Evolutionary conservation across 2,888 invertebrate genomes (phyloP).

Genomic region (Choristoneura rosaceana): DNA sequence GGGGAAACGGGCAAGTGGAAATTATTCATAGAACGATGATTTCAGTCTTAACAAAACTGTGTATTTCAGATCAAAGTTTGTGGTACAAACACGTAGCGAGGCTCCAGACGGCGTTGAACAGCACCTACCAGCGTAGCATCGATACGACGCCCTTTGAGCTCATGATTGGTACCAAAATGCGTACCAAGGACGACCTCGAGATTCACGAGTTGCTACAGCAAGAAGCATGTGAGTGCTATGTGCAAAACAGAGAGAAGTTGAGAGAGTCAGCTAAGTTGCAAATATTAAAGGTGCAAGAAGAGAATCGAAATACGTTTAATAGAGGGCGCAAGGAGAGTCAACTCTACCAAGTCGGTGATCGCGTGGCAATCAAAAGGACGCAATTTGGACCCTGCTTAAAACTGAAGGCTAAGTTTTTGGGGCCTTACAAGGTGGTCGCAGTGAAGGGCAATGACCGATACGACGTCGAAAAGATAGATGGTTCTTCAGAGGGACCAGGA

Average conservation of each 20-base stretch:
- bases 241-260: not conserved
- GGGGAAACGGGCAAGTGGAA: not conserved
- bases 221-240: not conserved
- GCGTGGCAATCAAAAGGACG: slow-evolving; percentile 11
- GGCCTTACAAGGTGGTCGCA: slow-evolving; percentile 12
- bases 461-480: too few relatives aligned
- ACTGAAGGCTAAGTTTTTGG: slow-evolving; percentile 7
- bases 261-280: not conserved
- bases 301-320: not conserved
- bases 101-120: too few relatives aligned
- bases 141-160: too few relatives aligned
- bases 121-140: too few relatives aligned
- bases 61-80: not conserved
- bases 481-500: too few relatives aligned
- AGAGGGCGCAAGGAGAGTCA: not conserved
- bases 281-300: not conserved
- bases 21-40: not conserved
- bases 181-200: not conserved
- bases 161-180: not conserved
- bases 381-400: slow-evolving; percentile 13
- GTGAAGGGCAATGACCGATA: not conserved
- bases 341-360: not conserved
- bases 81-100: not conserved
- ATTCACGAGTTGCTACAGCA: not conserved
- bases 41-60: not conserved